These are phyloP conservation scores for Erebia epiphron DNA, from an alignment of 2,888 invertebrate species.

Conservation along the genomic window DNA sequence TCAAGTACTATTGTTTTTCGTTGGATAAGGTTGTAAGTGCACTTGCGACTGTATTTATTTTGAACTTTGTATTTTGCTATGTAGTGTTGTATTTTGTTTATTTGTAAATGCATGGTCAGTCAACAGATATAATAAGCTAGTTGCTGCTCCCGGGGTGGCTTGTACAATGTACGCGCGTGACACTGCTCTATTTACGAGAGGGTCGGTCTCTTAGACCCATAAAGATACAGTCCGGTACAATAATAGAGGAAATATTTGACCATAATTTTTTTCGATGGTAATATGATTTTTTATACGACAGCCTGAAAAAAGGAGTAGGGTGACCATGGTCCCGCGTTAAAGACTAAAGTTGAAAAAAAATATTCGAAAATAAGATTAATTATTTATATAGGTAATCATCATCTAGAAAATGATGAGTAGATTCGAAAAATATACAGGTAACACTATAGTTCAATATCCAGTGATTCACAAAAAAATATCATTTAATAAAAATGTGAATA, in stretches of 20 bases:
- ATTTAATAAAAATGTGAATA: no score
- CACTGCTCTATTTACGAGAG: slow-evolving; percentile 78
- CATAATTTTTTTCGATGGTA: no score
- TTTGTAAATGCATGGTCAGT: slow-evolving; percentile 17
- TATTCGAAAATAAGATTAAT: no score
- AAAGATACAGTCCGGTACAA: slow-evolving; percentile 57
- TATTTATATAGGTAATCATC: no score
- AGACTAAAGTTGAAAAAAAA: no score
- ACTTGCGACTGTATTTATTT: slow-evolving; percentile 15
- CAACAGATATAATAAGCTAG: slow-evolving; percentile 67
- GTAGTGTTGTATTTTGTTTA: slow-evolving; percentile 23
- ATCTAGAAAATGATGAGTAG: no score
- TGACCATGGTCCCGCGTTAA: no score
- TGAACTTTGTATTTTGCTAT: not conserved
- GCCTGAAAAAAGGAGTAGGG: no score
- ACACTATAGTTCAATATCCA: no score
- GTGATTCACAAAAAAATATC: no score
- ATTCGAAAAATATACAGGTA: no score
- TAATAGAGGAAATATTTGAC: slow-evolving; percentile 38
- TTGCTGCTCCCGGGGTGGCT: slow-evolving; percentile 70
- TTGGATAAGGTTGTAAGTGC: slow-evolving; percentile 15
- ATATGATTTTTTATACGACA: no score
- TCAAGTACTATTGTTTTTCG: slow-evolving; percentile 10
- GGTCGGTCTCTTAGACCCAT: slow-evolving; percentile 59
- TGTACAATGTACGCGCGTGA: slow-evolving; percentile 79